Conservation (phyloP, 2,888 invertebrate species). For the Criorhina ranunculi region DNA sequence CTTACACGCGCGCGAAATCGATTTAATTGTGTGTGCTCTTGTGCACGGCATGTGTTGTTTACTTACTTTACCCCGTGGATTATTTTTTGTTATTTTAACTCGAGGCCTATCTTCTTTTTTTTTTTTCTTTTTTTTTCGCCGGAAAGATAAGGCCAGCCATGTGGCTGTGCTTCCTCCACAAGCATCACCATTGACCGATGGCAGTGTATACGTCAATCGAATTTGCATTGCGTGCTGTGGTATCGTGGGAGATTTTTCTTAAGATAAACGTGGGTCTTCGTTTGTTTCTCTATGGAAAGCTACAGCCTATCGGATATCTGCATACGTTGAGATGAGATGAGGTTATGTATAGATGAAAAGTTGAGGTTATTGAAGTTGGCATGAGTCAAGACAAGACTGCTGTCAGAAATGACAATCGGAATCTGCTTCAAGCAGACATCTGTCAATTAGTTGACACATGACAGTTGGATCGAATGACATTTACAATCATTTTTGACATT, state of each 20-base stretch:
- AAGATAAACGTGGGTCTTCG: not conserved
- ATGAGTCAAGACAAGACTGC: too few relatives aligned
- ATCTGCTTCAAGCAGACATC: too few relatives aligned
- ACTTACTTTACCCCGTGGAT: slow-evolving; percentile 8
- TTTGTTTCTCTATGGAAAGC: too few relatives aligned
- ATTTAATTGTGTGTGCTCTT: slow-evolving; percentile 25
- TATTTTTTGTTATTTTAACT: slow-evolving; percentile 13
- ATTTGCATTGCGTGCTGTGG: not conserved
- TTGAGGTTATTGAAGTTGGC: too few relatives aligned
- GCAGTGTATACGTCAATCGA: not conserved
- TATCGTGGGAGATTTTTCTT: not conserved
- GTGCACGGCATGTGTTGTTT: slow-evolving; percentile 15
- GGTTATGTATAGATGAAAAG: too few relatives aligned
- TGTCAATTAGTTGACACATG: too few relatives aligned
- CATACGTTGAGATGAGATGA: too few relatives aligned
- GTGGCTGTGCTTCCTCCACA: not conserved
- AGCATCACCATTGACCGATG: not conserved
- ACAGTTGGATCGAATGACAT: too few relatives aligned
- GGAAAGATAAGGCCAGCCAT: slow-evolving; percentile 23
- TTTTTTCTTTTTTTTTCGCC: too few relatives aligned
- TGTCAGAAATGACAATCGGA: too few relatives aligned
- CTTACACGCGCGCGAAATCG: slow-evolving; percentile 42
- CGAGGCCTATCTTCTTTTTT: not conserved
- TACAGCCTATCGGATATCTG: too few relatives aligned
- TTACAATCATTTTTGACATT: too few relatives aligned